Conservation (phyloP, 2,888 invertebrate species). For the Scaptomyza cyrtandrae region DNA sequence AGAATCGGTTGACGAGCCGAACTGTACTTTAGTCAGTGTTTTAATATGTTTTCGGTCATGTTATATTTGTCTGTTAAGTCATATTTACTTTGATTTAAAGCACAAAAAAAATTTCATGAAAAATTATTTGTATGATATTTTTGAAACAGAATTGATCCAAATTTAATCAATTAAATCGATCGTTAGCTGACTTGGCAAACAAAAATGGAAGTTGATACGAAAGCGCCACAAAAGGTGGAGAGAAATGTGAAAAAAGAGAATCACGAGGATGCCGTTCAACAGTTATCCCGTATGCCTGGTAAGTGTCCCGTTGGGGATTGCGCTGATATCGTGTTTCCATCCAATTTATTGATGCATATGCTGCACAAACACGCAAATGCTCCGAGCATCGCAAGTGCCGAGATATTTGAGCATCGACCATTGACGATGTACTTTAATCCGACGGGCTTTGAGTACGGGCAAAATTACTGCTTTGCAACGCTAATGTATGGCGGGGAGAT, state of each 20-base stretch:
- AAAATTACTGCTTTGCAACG: constrained; percentile 24
- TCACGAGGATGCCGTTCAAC: not conserved
- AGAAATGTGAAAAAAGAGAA: not conserved
- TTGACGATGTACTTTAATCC: constrained; percentile 39
- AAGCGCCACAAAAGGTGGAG: constrained; percentile 6
- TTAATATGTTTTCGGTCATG: not conserved
- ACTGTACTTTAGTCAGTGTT: not conserved
- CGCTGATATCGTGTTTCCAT: constrained; percentile 50
- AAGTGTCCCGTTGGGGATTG: constrained; percentile 38
- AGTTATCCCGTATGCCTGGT: constrained; percentile 32
- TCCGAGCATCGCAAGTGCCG: not conserved
- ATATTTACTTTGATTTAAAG: not conserved
- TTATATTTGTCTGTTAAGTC: not conserved
- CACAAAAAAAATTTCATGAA: not conserved
- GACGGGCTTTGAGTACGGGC: not conserved
- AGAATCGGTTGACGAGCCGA: not conserved
- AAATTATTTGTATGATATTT: not conserved
- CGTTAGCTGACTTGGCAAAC: not conserved
- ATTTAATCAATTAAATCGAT: not conserved
- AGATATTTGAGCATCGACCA: constrained; percentile 36
- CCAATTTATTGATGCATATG: constrained; percentile 47
- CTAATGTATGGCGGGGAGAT: constrained; percentile 46
- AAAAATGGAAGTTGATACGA: constrained; percentile 18
- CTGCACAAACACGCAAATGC: constrained; percentile 31
- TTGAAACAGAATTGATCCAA: not conserved